Percentiles rank a stretch among this genome's conserved stretches.
Evolutionary conservation across 2,113 vertebrate genomes (phyloP).

Genomic region (Oryzias curvinotus): DNA sequence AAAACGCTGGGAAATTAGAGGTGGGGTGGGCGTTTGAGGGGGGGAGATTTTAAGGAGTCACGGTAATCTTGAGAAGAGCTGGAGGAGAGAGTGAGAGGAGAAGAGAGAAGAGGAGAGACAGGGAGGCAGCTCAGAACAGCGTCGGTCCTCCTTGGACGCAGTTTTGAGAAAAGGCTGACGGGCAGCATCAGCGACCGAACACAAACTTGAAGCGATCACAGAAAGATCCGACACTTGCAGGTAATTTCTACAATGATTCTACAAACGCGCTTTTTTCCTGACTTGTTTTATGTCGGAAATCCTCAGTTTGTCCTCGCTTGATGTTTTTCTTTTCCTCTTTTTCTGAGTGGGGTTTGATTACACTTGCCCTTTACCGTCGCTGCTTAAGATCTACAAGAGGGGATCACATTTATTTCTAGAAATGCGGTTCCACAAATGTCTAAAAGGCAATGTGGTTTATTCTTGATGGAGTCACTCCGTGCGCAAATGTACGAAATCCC

Average conservation of each 20-base stretch:
- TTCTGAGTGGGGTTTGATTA: constrained; percentile 39
- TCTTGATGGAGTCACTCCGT: no score
- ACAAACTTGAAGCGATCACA: constrained; percentile 54
- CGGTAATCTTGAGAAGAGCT: constrained; percentile 11
- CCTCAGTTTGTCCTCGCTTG: not conserved
- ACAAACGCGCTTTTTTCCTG: no score
- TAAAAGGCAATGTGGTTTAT: no score
- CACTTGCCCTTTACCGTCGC: constrained; percentile 31
- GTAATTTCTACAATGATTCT: constrained; percentile 42
- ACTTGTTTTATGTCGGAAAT: no score
- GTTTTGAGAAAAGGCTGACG: constrained; percentile 60
- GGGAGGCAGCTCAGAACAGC: constrained; percentile 50
- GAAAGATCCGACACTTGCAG: constrained; percentile 50
- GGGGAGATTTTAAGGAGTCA: constrained; percentile 51
- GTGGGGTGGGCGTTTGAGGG: constrained; percentile 1
- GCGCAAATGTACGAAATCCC: no score
- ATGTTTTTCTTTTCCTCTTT: not conserved
- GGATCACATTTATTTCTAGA: not conserved
- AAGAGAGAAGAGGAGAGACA: constrained; percentile 13
- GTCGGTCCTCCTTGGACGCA: constrained; percentile 67
- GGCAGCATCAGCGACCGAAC: constrained; percentile 38
- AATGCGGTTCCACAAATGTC: not conserved
- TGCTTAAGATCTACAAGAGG: constrained; percentile 10
- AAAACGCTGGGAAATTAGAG: constrained; percentile 20
- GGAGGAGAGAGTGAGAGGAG: constrained; percentile 10